Conservation (phyloP, 2,888 invertebrate genomes). For the Silvanus unidentatus region DNA sequence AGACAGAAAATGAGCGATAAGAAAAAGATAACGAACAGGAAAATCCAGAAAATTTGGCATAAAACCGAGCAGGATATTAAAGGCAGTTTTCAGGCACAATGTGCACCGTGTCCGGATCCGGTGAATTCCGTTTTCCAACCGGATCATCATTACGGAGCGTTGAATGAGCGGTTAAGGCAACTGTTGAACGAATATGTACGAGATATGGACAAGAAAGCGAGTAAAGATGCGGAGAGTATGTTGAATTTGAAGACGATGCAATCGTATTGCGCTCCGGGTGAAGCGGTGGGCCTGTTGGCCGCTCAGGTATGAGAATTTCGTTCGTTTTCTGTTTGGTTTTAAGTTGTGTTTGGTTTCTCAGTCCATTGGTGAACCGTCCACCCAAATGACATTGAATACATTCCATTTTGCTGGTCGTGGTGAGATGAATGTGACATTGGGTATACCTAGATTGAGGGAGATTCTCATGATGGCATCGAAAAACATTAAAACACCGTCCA, state of each 20-base stretch:
- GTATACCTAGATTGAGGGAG: conserved; percentile 94
- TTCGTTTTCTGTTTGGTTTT: background rate
- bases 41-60: conserved; percentile 63
- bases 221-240: conserved; percentile 55
- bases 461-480: conserved; percentile 93
- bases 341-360: conserved; percentile 14
- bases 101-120: conserved; percentile 66
- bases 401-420: conserved; percentile 99
- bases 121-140: conserved; percentile 63
- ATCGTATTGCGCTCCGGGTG: conserved; percentile 82
- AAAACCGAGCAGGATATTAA: conserved; percentile 56
- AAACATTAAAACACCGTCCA: conserved; percentile 92
- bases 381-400: conserved; percentile 99
- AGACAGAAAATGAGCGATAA: conserved; percentile 48
- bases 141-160: conserved; percentile 71
- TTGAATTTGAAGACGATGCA: conserved; percentile 72
- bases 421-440: conserved; percentile 99
- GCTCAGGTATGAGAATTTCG: conserved; percentile 59
- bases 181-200: conserved; percentile 56
- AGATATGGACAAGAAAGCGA: conserved; percentile 38
- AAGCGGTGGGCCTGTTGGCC: conserved; percentile 92
- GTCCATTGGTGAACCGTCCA: conserved; percentile 98
- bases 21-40: conserved; percentile 46
- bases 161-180: conserved; percentile 74
- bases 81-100: conserved; percentile 31